Base-by-base conservation (phyloP, 2,113 vertebrate species). In the Phycodurus eques region DNA sequence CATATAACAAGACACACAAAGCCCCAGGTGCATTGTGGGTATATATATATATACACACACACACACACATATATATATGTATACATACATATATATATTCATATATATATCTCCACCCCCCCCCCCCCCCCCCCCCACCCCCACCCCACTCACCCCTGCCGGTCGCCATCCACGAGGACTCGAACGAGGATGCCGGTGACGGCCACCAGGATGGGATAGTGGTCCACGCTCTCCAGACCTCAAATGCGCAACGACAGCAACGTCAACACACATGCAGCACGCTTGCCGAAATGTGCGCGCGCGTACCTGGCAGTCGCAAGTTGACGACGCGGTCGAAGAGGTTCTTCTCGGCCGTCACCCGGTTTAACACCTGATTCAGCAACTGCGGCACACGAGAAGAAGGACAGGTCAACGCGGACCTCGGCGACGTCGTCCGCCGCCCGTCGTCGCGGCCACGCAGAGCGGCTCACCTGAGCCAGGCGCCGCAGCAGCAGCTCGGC, bases 171-270 rank as follows among this genome's bases (percentile, higher is more conserved):
- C 78, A 98, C 95, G 74, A 99, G 92, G 59, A 99, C 90, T 19
- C 88, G 94, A 35, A 99, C 96, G 83, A 99, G 91, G 85, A 99
- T 98, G 63, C 98, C 98, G 0, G 97, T 99, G 57, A 99, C 97
- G 0, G 97, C 97, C 75, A 99, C 98, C 11, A 99, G 93, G 84
- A 99, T 98, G 33, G 98, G 98, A 80, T 99, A 99, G 81, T 99
- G 98, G 90, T 99, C 98, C 68, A 99, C 98, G 0, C 96, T 98
- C 82, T 99, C 98, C 85, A 99, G 91, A 57, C 97, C 98, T 99
- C 14, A 0, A 56, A 11, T 47, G 4, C 39, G 84, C 7, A 15
- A 33, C 6, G 14, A 8, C 31, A 33, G 14, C 31, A 33, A 57
- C n/a, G n/a, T 22, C 54, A 57, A 57, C 9, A 22, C n/a, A 20